phyloP scores from a whole-genome alignment of 2,113 vertebrate species.

The Lucifuga dentata region DNA sequence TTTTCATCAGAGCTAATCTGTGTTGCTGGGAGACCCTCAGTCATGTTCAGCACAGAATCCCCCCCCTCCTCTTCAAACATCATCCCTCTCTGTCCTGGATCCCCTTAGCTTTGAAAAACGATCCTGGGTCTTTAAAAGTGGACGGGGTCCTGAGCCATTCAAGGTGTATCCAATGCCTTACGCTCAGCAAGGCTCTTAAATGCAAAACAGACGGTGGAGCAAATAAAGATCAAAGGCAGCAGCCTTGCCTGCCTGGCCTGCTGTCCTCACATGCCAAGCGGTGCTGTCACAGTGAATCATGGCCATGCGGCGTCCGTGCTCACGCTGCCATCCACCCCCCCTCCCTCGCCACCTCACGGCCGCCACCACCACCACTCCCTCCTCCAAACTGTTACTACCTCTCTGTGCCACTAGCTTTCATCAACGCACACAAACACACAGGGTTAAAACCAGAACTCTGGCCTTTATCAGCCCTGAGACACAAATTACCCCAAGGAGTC shows the following conservation, averaged over 20 bases:
- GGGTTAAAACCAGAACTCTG: constrained; percentile 29
- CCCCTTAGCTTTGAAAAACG: constrained; percentile 79
- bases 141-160: constrained; percentile 70
- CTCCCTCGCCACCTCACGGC: constrained; percentile 45
- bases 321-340: constrained; percentile 5
- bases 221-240: constrained; percentile 85
- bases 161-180: constrained; percentile 82
- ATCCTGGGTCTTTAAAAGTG: constrained; percentile 78
- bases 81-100: constrained; percentile 61
- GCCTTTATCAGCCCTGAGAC: constrained; percentile 28
- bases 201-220: constrained; percentile 83
- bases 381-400: constrained; percentile 10
- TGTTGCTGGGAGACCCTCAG: constrained; percentile 60
- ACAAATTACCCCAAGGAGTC: constrained; percentile 21
- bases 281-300: constrained; percentile 84
- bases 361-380: constrained; percentile 33
- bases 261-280: constrained; percentile 82
- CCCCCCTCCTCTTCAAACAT: constrained; percentile 58
- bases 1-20: constrained; percentile 72
- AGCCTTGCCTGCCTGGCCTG: constrained; percentile 69
- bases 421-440: constrained; percentile 30
- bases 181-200: constrained; percentile 82
- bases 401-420: constrained; percentile 41
- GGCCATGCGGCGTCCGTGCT: constrained; percentile 65
- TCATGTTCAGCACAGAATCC: constrained; percentile 33